Evolutionary conservation across 2,113 vertebrate genomes (phyloP), one percentile per base, ranked within the genome.

Genomic region (Zosterops japonicus): DNA sequence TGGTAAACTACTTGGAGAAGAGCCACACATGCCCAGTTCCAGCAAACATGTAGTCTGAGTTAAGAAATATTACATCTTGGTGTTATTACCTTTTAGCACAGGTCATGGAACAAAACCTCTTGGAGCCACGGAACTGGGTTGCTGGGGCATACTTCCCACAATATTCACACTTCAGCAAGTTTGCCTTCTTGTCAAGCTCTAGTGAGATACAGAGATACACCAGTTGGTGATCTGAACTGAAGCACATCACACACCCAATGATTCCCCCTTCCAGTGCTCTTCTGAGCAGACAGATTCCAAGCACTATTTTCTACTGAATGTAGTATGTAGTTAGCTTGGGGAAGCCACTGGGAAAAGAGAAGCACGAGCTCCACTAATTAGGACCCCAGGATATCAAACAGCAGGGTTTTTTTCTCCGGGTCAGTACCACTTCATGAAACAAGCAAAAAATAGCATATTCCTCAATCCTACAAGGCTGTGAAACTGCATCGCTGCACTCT

Each of bases 31-130:
- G 52, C 42, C 52, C 28, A 60, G 9, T 59, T 90, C 59, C 13
- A 53, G 36, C 49, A 46, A 64, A 79, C 0, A 0, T 25, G 15
- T 5, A 63, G 63, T 36, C 76, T 60, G 31, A 83, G 39, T 46
- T 70, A 59, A 83, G 47, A 22, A 72, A 44, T 21, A 71, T 52
- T 31, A 63, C 21, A 28, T 49, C 59, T 78, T 70, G 25, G 39
- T 55, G 7, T 71, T 70, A 28, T 28, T 98, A 99, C 99, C 99
- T 99, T 97, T 99, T 99, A 52, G 99, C 99, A 57, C 99, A 99
- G 20, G 99, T 99, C 97, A 99, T 99, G 77, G 99, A 99, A 95
- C 99, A 99, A 96, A 99, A 99, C 78, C 99, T 98, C 98, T 99
- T 99, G 55, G 99, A 99, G 80, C 99, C 99, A 52, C 98, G 98